Evolutionary conservation across 1,140 invertebrate genomes (phyloP), one percentile per base, ranked within the genome.

Genomic region (Ditylenchus dipsaci): DNA sequence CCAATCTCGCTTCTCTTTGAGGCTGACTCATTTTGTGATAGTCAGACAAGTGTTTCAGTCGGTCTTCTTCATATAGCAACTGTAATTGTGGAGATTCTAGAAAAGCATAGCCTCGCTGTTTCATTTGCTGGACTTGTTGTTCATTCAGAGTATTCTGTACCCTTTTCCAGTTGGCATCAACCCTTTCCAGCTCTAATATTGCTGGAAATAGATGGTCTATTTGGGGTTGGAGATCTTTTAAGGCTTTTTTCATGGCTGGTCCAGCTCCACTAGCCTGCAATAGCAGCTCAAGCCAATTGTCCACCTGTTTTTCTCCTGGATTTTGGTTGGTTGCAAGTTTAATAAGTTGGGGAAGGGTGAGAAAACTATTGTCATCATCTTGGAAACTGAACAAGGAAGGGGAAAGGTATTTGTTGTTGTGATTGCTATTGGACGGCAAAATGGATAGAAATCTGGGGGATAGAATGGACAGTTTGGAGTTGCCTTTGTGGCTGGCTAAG

Each of bases 231-330:
- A 65, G 63, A 3, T 65, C 11, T 63, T 21, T 7, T 19, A 65
- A 7, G 13, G 63, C 63, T 19, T 64, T 65, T 38, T 65, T 56
- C 38, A 65, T 19, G 17, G 38, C 38, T 38, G 63, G 23, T 7
- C 63, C 63, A n/a, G 63, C 42, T 23, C 63, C 63, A 63, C 63
- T 65, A 26, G 13, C 23, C 7, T 65, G 63, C 7, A 65, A 23
- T 5, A 65, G 63, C 3, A 65, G 3, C 8, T 49, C 61, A 3
- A 65, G 56, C 63, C 63, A 65, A 15, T 63, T n/a, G 15, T 21
- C 49, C 49, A 26, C 23, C 49, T 53, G 49, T 21, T 21, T 53
- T 26, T 19, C n/a, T 19, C 15, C 3, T 53, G 23, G 3, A 3
- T 3, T 53, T 53, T 53, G 23, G 3, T 53, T 26, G 15, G 23